Evolutionary conservation across 2,888 invertebrate species (phyloP).

Genomic region (Parnassius apollo): DNA sequence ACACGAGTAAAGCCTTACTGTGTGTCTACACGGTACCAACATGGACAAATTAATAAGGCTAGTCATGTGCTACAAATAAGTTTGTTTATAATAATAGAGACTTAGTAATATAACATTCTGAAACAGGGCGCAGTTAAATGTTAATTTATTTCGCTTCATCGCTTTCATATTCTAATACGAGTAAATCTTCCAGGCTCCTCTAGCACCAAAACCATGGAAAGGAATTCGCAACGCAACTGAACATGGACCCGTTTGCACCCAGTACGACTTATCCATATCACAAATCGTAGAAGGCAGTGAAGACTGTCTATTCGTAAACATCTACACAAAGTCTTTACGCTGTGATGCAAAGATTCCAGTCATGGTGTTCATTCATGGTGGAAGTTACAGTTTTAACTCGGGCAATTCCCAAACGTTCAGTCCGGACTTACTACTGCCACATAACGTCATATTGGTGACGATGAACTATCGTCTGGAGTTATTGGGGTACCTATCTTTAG

Average conservation of each 20-base stretch:
- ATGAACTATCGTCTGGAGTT: constrained; percentile 62
- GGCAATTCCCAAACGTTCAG: constrained; percentile 55
- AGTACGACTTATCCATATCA: constrained; percentile 46
- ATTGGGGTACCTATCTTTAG: constrained; percentile 48
- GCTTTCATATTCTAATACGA: neutral
- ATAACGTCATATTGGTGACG: constrained; percentile 65
- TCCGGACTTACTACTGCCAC: constrained; percentile 58
- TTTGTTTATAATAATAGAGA: too few species aligned
- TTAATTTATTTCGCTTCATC: too few species aligned
- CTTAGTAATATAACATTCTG: too few species aligned
- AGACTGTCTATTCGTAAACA: constrained; percentile 59
- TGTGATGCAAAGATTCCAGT: constrained; percentile 50
- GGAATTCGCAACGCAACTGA: constrained; percentile 54
- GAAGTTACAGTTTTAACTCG: constrained; percentile 58
- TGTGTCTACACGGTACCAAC: too few species aligned
- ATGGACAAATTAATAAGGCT: too few species aligned
- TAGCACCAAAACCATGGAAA: constrained; percentile 49
- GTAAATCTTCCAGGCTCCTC: constrained; percentile 49
- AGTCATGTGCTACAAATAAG: too few species aligned
- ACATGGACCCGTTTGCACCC: constrained; percentile 60
- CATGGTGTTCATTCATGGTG: constrained; percentile 69
- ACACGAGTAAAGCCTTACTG: too few species aligned
- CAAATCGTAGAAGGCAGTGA: constrained; percentile 49
- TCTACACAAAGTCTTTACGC: constrained; percentile 50
- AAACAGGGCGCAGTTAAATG: too few species aligned